These are phyloP conservation scores for Hybos culiciformis DNA, from an alignment of 2,888 invertebrate genomes.

Conservation along the genomic window DNA sequence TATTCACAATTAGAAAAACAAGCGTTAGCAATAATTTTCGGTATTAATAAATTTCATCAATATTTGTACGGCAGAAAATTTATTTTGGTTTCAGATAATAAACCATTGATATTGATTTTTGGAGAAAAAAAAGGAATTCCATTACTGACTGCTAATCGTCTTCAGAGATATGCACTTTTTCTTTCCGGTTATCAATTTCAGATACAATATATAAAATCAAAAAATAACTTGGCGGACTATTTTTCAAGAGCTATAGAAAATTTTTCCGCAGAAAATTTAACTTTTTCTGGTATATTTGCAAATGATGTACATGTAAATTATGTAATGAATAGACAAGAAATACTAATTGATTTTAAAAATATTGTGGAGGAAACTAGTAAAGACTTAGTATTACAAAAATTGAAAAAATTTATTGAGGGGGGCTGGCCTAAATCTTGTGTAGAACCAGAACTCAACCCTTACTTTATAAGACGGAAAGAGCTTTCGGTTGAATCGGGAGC, in stretches of 20 bases:
- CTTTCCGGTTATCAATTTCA: slow-evolving; percentile 12
- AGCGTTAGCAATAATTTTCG: slow-evolving; percentile 6
- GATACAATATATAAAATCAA: slow-evolving; percentile 13
- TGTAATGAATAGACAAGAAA: neutral
- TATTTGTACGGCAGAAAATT: slow-evolving; percentile 29
- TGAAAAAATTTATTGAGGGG: neutral
- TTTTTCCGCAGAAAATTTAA: too few relatives aligned
- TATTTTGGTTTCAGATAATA: slow-evolving; percentile 14
- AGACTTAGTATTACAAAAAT: neutral
- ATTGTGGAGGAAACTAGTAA: slow-evolving; percentile 2
- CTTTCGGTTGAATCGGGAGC: slow-evolving; percentile 5
- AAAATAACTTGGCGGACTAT: slow-evolving; percentile 13
- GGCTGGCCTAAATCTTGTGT: neutral
- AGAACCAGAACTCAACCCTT: slow-evolving; percentile 2
- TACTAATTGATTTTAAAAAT: neutral
- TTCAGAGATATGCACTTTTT: slow-evolving; percentile 15
- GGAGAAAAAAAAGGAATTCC: slow-evolving; percentile 17
- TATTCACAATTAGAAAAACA: slow-evolving; percentile 19
- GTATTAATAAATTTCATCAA: slow-evolving; percentile 22
- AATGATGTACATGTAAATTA: slow-evolving; percentile 5
- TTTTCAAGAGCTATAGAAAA: slow-evolving; percentile 12
- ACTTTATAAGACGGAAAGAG: slow-evolving; percentile 4
- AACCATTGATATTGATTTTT: slow-evolving; percentile 7
- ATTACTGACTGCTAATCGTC: slow-evolving; percentile 18
- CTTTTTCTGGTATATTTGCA: neutral